phyloP scores from a whole-genome alignment of 2,888 invertebrate species.

The Alviniconcha strummeri region DNA sequence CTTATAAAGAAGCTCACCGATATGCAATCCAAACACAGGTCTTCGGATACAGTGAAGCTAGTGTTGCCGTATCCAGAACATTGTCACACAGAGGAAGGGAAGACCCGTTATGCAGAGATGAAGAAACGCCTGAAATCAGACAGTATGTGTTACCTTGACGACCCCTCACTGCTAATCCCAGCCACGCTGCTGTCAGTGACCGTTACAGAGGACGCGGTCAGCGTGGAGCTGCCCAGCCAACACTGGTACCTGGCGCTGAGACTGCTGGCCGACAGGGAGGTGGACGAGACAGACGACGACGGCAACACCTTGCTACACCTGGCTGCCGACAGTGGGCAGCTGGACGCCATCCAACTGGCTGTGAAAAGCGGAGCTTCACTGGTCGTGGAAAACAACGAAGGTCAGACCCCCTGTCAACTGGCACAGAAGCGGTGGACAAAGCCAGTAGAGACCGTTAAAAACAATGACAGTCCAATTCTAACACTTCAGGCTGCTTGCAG shows the following conservation, averaged over 20 bases:
- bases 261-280: slow-evolving; percentile 4
- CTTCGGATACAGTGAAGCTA: background rate
- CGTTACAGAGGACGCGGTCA: background rate
- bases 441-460: background rate
- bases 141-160: background rate
- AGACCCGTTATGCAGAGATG: background rate
- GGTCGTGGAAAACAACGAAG: background rate
- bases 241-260: slow-evolving; percentile 4
- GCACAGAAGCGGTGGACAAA: background rate
- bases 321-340: background rate
- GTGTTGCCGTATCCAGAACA: background rate
- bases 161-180: background rate
- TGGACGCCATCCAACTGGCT: background rate
- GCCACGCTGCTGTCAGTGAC: background rate
- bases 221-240: background rate
- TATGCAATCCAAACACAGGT: no score
- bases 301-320: background rate
- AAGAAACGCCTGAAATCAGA: background rate
- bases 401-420: slow-evolving; percentile 5
- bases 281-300: background rate
- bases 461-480: background rate
- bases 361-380: slow-evolving; percentile 16
- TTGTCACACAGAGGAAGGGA: background rate
- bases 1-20: no score
- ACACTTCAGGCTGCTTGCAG: background rate